Base-by-base conservation (phyloP, 1,140 invertebrate genomes). In the Sitophilus oryzae region DNA sequence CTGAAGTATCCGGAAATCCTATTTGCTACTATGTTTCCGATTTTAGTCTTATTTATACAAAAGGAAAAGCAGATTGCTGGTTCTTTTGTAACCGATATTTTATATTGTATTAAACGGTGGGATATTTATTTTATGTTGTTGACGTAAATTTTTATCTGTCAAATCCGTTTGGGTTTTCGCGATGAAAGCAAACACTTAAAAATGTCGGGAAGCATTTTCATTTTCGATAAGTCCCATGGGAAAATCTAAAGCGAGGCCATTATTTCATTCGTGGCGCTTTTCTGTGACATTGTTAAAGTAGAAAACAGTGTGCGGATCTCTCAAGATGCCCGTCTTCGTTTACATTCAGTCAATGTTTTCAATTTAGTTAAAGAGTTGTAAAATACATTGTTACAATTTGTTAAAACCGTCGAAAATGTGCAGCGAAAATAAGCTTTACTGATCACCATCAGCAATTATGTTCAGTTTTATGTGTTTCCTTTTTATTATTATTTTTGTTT, bases 401-500 rank as follows among this genome's bases (percentile, higher is more conserved):
- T 30, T 30, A 30, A 30, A 11, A 11, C 25, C 25, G 25, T 11
- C 25, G 5, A 11, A 30, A 30, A 11, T 30, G 25, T 30, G 25
- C 25, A 30, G 25, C 11, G 25, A 6, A 30, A 30, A 30, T 11
- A 6, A 5, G 5, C 11, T 30, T 30, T 6, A 30, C 5, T 30
- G 25, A 30, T 30, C 5, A 30, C 25, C 25, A 30, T 30, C 25
- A 30, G 11, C 5, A 30, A 30, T 30, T n/a, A n/a, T 56, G 14
- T 55, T 55, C 42, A 40, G 46, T 9, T 2, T 5, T 30, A n/a
- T 46, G 23, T 25, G 30, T 46, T 9, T 9, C 4, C n/a, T 46
- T 16, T 46, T 46, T 46, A 6, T 6, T 44, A 0, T 41, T n/a
- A n/a, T n/a, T n/a, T n/a, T n/a, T n/a, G n/a, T n/a, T n/a, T n/a